Evolutionary conservation across 2,113 vertebrate species (phyloP), one percentile per base, ranked within the genome.

Genomic region (Gasterosteus nipponicus): DNA sequence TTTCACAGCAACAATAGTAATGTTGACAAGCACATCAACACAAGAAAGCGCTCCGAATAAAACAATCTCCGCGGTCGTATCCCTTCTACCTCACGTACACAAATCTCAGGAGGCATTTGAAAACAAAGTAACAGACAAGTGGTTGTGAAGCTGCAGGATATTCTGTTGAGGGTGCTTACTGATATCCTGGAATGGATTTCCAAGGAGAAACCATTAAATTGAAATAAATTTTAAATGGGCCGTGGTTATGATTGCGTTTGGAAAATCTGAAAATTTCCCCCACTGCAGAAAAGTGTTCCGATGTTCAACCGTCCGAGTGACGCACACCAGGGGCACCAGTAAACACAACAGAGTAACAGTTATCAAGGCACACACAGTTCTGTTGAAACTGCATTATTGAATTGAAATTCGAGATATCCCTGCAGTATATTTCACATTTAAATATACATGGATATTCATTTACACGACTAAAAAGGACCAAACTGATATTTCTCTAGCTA

Each of bases 1-100:
- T 80, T 92, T 93, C 91, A 93, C 91, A 89, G 91, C 91, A 92
- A 90, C 87, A 87, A 87, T 85, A 89, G 80, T 87, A 88, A 92
- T 88, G 89, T 85, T 83, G 87, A 92, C 80, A 87, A 89, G 85
- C 87, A 90, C 86, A 89, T 85, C 83, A 87, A 89, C 87, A 91
- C 89, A 81, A 87, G 76, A 85, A 91, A 81, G 84, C 83, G 77
- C 78, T 81, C 86, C 66, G 68, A 70, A 62, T 87, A 96, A 96
- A 56, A 96, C 84, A 96, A 95, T 96, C 93, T 95, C 93, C 95
- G 93, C 94, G 92, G 94, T 88, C 92, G 93, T 49, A 74, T 93
- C 92, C 90, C 87, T 89, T 91, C 92, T 72, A 87, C 85, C 89
- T 92, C 53, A 91, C 83, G 75, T 73, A 71, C 80, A 92, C 81